Percentiles rank a stretch among this genome's conserved stretches.
Conservation (phyloP, 2,113 vertebrate genomes). For the Takifugu bimaculatus region DNA sequence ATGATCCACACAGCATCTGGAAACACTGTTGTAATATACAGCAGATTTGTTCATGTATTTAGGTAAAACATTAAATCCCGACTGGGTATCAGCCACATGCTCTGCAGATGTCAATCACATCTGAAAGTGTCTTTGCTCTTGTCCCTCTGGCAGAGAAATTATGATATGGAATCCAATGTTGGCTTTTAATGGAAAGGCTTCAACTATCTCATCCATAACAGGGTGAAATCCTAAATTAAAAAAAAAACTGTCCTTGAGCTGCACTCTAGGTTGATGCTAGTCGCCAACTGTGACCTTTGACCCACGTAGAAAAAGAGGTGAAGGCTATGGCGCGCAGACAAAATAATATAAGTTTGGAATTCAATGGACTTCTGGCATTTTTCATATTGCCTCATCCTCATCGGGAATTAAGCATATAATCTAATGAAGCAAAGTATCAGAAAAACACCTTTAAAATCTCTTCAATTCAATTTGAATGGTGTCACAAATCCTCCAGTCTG, state of each 20-base stretch:
- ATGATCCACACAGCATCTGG: background rate
- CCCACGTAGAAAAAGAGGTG: background rate
- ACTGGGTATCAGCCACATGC: background rate
- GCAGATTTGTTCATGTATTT: background rate
- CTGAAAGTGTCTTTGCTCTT: constrained; percentile 11
- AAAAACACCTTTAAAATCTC: constrained; percentile 59
- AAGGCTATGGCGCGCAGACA: background rate
- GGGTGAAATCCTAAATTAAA: too few species aligned
- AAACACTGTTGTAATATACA: background rate
- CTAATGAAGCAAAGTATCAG: constrained; percentile 53
- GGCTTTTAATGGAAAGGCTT: background rate
- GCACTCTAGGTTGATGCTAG: background rate
- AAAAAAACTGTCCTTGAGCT: constrained; percentile 8
- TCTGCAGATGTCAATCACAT: constrained; percentile 1
- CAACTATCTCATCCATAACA: too few species aligned
- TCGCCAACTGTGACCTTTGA: constrained; percentile 2
- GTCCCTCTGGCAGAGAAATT: constrained; percentile 30
- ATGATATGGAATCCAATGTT: constrained; percentile 33
- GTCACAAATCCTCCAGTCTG: constrained; percentile 51
- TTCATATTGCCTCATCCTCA: constrained; percentile 8
- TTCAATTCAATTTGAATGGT: constrained; percentile 45
- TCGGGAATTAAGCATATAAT: constrained; percentile 12
- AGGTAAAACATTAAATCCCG: background rate
- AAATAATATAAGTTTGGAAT: background rate
- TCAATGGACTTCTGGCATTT: constrained; percentile 9